phyloP scores from a whole-genome alignment of 2,797 vertebrate species.

The Acanthopagrus latus region DNA sequence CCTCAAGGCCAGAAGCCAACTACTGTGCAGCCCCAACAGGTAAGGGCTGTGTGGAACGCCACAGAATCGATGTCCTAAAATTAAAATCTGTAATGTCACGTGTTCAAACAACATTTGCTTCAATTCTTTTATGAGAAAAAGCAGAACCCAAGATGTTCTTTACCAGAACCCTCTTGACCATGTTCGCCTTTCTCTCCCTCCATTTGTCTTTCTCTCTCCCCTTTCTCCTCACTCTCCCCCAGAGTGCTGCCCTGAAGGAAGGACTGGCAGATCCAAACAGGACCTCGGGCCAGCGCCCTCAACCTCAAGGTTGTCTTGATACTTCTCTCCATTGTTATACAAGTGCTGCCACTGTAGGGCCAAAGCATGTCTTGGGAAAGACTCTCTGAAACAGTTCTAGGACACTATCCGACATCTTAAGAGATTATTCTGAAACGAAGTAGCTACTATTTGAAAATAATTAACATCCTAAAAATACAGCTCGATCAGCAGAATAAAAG shows the following conservation, averaged over 20 bases:
- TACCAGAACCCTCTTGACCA: background rate
- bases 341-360: slow-evolving; percentile 85
- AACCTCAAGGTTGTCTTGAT: slow-evolving; percentile 98
- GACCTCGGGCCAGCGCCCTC: slow-evolving; percentile 92
- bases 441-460: background rate
- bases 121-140: background rate
- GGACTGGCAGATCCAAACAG: slow-evolving; percentile 89
- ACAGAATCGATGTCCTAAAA: background rate
- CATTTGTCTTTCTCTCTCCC: background rate
- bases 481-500: no score
- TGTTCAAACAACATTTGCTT: background rate
- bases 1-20: slow-evolving; percentile 89
- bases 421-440: slow-evolving; percentile 65
- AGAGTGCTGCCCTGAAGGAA: slow-evolving; percentile 92
- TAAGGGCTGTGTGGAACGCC: slow-evolving; percentile 61
- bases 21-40: slow-evolving; percentile 94
- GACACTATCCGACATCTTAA: slow-evolving; percentile 5
- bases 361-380: slow-evolving; percentile 90
- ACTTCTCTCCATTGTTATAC: slow-evolving; percentile 94
- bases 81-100: background rate
- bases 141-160: slow-evolving; percentile 21
- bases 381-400: slow-evolving; percentile 13
- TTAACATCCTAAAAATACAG: background rate
- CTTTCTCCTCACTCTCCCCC: slow-evolving; percentile 58
- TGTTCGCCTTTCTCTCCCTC: slow-evolving; percentile 2